A percentile compares a stretch with the other conserved stretches of the same genome.
Conservation (phyloP, 2,797 vertebrate species). For the Xiphorhynchus erythropygius region DNA sequence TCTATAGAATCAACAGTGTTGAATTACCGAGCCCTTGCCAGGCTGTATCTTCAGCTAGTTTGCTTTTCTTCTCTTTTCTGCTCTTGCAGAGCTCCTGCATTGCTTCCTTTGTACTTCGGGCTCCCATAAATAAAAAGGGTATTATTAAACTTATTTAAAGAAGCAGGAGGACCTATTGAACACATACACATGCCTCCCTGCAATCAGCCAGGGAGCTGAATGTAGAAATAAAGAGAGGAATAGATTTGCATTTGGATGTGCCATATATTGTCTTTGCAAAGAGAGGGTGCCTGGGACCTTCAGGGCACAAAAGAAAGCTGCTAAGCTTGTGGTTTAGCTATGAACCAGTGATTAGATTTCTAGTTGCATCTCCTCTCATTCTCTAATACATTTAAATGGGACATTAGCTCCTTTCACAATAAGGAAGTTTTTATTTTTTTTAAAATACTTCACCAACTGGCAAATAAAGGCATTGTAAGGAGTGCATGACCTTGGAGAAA, state of each 20-base stretch:
- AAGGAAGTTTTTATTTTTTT: slow-evolving; percentile 8
- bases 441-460: neutral
- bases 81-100: slow-evolving; percentile 24
- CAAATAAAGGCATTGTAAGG: neutral
- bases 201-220: slow-evolving; percentile 50
- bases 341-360: slow-evolving; percentile 27
- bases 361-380: neutral
- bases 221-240: slow-evolving; percentile 53
- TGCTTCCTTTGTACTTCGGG: slow-evolving; percentile 51
- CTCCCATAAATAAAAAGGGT: slow-evolving; percentile 62
- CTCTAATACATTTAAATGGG: neutral
- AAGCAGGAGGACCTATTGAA: slow-evolving; percentile 59
- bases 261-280: slow-evolving; percentile 31
- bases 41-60: slow-evolving; percentile 35
- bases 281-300: slow-evolving; percentile 44
- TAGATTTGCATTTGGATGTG: slow-evolving; percentile 59
- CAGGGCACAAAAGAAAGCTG: slow-evolving; percentile 40
- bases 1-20: slow-evolving; percentile 51
- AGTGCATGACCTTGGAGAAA: neutral
- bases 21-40: slow-evolving; percentile 44
- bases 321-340: neutral
- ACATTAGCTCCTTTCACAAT: neutral
- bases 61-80: slow-evolving; percentile 3
- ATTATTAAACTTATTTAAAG: slow-evolving; percentile 70
- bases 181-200: slow-evolving; percentile 23